Evolutionary conservation across 2,888 invertebrate genomes (phyloP).

Genomic region (Cryptops parisi): DNA sequence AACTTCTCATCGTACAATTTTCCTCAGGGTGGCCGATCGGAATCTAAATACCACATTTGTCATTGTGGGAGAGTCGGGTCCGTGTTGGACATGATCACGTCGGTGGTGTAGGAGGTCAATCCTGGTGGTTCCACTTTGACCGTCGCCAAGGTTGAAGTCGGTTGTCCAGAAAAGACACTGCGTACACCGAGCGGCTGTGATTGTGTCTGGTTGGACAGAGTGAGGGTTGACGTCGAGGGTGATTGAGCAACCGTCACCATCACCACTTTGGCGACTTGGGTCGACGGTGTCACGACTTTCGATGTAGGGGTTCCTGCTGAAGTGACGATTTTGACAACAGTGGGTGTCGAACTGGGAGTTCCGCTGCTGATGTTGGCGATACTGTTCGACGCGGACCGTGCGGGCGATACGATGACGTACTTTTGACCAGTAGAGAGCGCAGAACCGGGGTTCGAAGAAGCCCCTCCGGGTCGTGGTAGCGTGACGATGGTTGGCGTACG

Average conservation of each 20-base stretch:
- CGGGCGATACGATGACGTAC: conserved; percentile 15
- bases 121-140: conserved; percentile 8
- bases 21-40: too few relatives aligned
- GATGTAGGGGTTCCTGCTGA: conserved; percentile 8
- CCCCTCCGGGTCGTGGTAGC: conserved; percentile 10
- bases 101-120: conserved; percentile 2
- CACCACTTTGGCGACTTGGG: conserved; percentile 16
- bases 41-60: not conserved
- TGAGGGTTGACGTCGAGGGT: conserved; percentile 7
- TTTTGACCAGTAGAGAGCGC: conserved; percentile 11
- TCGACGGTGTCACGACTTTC: conserved; percentile 9
- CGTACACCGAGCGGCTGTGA: conserved; percentile 1
- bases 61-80: conserved; percentile 7
- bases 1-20: too few relatives aligned
- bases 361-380: conserved; percentile 4
- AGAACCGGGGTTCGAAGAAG: not conserved
- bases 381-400: not conserved
- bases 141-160: not conserved
- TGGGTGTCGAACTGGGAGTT: not conserved
- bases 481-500: conserved; percentile 16
- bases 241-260: conserved; percentile 16
- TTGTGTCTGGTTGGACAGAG: not conserved
- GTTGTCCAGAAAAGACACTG: conserved; percentile 10
- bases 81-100: not conserved
- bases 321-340: conserved; percentile 16